phyloP scores from a whole-genome alignment of 2,888 invertebrate species.

The Entomobrya proxima region DNA sequence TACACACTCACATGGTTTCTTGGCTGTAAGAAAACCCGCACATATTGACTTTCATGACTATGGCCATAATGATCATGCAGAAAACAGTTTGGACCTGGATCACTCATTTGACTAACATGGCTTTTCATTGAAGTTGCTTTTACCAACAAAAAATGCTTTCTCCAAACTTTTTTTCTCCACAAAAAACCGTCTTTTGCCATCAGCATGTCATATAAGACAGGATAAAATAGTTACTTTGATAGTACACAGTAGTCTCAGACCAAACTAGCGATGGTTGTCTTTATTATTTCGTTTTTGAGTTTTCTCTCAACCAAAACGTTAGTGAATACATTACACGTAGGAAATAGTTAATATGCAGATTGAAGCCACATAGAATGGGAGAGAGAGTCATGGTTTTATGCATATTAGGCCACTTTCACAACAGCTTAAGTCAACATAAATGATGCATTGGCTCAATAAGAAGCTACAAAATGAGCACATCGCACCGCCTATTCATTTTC shows the following conservation, averaged over 20 bases:
- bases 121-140: background rate
- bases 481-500: background rate
- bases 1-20: background rate
- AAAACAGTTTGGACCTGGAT: constrained; percentile 25
- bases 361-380: constrained; percentile 15
- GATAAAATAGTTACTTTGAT: no score
- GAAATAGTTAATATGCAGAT: background rate
- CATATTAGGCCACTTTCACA: constrained; percentile 15
- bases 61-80: background rate
- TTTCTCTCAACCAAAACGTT: background rate
- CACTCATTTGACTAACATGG: background rate
- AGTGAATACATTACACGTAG: background rate
- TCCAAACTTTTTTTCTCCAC: constrained; percentile 10
- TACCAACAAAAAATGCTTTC: background rate
- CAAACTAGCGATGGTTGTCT: background rate
- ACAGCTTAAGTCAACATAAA: background rate
- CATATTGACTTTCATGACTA: background rate
- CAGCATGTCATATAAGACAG: no score
- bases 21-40: background rate
- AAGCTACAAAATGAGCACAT: background rate
- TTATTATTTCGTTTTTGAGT: background rate
- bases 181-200: background rate
- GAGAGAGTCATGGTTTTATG: background rate
- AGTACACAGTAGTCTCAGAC: background rate
- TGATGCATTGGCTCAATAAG: background rate